Conservation (phyloP, 2,113 vertebrate genomes). For the Phalacrocorax pelagicus region DNA sequence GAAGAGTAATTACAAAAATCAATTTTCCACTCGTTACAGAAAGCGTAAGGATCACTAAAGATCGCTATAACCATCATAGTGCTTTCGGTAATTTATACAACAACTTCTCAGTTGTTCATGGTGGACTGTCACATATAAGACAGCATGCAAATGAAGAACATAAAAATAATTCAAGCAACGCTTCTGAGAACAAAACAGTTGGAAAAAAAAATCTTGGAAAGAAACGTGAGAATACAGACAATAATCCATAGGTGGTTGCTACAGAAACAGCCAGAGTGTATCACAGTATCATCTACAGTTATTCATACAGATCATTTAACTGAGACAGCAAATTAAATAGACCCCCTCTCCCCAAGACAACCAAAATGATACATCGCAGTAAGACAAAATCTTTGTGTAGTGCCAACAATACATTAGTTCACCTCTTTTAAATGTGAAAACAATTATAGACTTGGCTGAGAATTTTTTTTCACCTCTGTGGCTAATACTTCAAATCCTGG, state of each 20-base stretch:
- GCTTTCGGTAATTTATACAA: background rate
- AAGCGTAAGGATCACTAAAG: background rate
- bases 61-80: background rate
- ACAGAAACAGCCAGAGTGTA: constrained; percentile 28
- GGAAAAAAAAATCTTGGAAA: background rate
- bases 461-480: background rate
- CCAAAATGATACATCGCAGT: background rate
- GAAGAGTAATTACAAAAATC: background rate
- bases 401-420: background rate
- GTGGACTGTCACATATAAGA: background rate
- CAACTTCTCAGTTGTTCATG: background rate
- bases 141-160: background rate
- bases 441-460: background rate
- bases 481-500: background rate
- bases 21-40: constrained; percentile 24
- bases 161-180: background rate
- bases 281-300: background rate
- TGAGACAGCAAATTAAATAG: constrained; percentile 12
- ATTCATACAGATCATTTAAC: background rate
- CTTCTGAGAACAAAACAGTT: constrained; percentile 1
- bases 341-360: background rate
- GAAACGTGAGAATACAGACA: background rate
- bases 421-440: constrained; percentile 8
- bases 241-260: background rate
- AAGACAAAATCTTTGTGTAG: background rate